phyloP scores from a whole-genome alignment of 2,888 invertebrate species.

The Nomada lathburiana region DNA sequence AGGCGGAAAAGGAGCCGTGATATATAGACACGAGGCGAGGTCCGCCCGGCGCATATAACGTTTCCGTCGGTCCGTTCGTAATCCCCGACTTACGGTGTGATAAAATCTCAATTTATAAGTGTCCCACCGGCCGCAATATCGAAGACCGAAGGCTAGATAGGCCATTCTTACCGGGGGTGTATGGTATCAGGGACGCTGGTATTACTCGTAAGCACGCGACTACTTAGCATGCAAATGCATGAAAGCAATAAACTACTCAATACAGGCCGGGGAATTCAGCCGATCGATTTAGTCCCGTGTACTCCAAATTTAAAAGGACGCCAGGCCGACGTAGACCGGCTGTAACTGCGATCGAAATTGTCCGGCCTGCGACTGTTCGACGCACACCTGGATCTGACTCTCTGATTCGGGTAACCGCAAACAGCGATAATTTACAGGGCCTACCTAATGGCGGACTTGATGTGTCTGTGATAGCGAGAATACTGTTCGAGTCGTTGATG shows the following conservation, averaged over 20 bases:
- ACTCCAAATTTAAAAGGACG: slow-evolving; percentile 78
- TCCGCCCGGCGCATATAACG: slow-evolving; percentile 67
- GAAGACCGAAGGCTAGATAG: slow-evolving; percentile 84
- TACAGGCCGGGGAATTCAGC: slow-evolving; percentile 83
- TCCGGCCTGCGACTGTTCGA: background rate
- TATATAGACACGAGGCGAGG: slow-evolving; percentile 64
- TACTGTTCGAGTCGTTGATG: background rate
- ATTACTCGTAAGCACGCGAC: slow-evolving; percentile 84
- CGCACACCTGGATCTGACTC: slow-evolving; percentile 38
- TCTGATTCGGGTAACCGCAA: slow-evolving; percentile 2
- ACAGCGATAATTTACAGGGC: too few relatives aligned
- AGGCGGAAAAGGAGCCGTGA: slow-evolving; percentile 66
- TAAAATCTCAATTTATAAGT: slow-evolving; percentile 85
- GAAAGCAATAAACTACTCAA: slow-evolving; percentile 85
- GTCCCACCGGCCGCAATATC: slow-evolving; percentile 83
- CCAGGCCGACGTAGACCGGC: slow-evolving; percentile 8
- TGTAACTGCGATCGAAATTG: slow-evolving; percentile 13
- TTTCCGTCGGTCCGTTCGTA: slow-evolving; percentile 70
- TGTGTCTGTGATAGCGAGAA: too few relatives aligned
- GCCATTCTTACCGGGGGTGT: slow-evolving; percentile 80
- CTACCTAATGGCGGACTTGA: too few relatives aligned
- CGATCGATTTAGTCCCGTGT: slow-evolving; percentile 81
- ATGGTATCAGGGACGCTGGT: slow-evolving; percentile 83
- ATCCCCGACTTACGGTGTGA: slow-evolving; percentile 76
- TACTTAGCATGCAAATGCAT: slow-evolving; percentile 85